These are phyloP conservation scores for Graphium colonna DNA, from an alignment of 2,888 invertebrate species.

Conservation along the genomic window DNA sequence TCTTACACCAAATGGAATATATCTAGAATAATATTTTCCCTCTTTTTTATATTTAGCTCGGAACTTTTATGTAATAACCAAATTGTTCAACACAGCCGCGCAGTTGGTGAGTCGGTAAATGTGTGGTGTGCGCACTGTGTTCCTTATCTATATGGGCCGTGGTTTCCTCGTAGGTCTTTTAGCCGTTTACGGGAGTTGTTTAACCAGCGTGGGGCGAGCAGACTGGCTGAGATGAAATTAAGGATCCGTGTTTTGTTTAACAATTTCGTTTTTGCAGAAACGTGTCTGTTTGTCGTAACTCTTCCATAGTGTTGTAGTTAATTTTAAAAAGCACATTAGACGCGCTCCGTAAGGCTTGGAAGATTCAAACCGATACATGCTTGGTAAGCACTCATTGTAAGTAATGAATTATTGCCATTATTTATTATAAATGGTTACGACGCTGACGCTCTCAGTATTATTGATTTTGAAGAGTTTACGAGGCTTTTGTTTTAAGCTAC, in stretches of 20 bases:
- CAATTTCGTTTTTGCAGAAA: background rate
- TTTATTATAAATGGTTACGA: slow-evolving; percentile 5
- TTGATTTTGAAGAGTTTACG: slow-evolving; percentile 16
- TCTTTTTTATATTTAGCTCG: no score
- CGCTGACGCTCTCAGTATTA: slow-evolving; percentile 12
- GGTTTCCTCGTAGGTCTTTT: slow-evolving; percentile 62
- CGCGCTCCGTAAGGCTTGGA: no score
- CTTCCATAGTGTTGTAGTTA: no score
- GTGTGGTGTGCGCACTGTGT: slow-evolving; percentile 46
- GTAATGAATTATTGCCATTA: no score
- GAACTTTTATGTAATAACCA: no score
- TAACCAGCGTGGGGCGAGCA: background rate
- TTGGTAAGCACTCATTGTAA: no score
- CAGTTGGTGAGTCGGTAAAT: slow-evolving; percentile 25
- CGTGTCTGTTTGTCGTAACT: no score
- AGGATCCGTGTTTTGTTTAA: background rate
- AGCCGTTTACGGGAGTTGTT: slow-evolving; percentile 36
- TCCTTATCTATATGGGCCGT: slow-evolving; percentile 71
- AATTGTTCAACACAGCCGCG: no score
- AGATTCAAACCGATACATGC: no score
- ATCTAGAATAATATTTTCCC: no score
- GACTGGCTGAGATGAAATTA: background rate
- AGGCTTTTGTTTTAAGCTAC: slow-evolving; percentile 12
- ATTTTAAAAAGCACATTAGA: no score
- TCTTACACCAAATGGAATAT: background rate